These are phyloP conservation scores for Venustaconcha ellipsiformis DNA, from an alignment of 1,140 invertebrate genomes.

Conservation along the genomic window DNA sequence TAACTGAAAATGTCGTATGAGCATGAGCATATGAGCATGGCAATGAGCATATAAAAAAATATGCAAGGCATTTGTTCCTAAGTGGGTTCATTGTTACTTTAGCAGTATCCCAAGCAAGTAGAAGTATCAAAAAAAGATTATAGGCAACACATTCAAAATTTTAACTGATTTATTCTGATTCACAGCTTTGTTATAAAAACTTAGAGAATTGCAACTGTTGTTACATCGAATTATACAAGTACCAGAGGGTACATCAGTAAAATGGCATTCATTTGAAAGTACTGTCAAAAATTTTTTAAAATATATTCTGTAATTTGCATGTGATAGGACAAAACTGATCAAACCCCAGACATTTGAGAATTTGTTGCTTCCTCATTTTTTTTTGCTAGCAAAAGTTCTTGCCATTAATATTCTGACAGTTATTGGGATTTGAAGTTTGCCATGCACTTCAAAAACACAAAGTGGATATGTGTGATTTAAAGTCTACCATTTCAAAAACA, in stretches of 20 bases:
- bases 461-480: constrained; percentile 5
- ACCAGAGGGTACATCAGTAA: not conserved
- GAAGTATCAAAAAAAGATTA: too few species aligned
- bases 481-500: not conserved
- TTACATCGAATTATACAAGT: not conserved
- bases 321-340: not conserved
- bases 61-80: too few species aligned
- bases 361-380: not conserved
- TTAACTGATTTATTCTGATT: too few species aligned
- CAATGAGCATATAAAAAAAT: too few species aligned
- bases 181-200: too few species aligned
- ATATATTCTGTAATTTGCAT: not conserved
- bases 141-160: too few species aligned
- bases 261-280: constrained; percentile 5
- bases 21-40: too few species aligned
- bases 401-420: constrained; percentile 11
- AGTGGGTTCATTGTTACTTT: too few species aligned
- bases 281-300: not conserved
- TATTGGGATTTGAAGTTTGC: not conserved
- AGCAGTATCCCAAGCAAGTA: too few species aligned
- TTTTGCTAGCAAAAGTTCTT: not conserved
- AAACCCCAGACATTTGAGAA: not conserved
- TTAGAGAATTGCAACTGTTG: not conserved
- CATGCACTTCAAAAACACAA: constrained; percentile 8
- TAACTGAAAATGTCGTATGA: too few species aligned